Conservation (phyloP, 2,888 invertebrate genomes). For the Cynaeus angustus region DNA sequence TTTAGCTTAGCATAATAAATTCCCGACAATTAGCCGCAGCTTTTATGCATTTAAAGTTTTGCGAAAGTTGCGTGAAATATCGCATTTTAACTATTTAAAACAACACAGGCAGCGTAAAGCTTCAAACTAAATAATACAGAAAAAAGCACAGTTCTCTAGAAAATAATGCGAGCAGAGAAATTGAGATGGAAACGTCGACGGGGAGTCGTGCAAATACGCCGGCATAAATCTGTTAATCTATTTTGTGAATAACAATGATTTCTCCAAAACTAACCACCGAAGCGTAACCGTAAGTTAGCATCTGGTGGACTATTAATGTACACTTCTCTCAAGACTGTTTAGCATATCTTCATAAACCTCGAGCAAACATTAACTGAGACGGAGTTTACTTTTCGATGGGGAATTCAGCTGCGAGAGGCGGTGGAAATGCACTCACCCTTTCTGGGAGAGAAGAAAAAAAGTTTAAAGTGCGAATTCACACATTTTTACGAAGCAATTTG, state of each 20-base stretch:
- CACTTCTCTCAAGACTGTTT: slow-evolving; percentile 56
- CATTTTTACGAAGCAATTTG: background rate
- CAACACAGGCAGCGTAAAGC: slow-evolving; percentile 8
- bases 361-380: slow-evolving; percentile 57
- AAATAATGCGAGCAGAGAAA: slow-evolving; percentile 28
- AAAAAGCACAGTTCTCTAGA: slow-evolving; percentile 13
- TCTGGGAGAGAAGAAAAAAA: slow-evolving; percentile 28
- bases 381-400: slow-evolving; percentile 54
- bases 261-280: slow-evolving; percentile 44
- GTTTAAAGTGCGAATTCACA: background rate
- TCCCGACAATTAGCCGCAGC: slow-evolving; percentile 38
- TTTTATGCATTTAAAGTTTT: slow-evolving; percentile 42
- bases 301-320: slow-evolving; percentile 59
- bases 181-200: slow-evolving; percentile 39
- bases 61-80: slow-evolving; percentile 40
- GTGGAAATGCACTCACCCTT: slow-evolving; percentile 9
- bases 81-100: slow-evolving; percentile 43
- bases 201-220: slow-evolving; percentile 38
- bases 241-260: slow-evolving; percentile 45
- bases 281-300: slow-evolving; percentile 52
- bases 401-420: slow-evolving; percentile 17
- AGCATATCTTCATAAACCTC: slow-evolving; percentile 59
- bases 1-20: slow-evolving; percentile 35
- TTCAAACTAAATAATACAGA: slow-evolving; percentile 22
- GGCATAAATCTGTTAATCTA: slow-evolving; percentile 38